Base-by-base conservation (phyloP, 2,797 vertebrate genomes). In the Etheostoma perlongum region DNA sequence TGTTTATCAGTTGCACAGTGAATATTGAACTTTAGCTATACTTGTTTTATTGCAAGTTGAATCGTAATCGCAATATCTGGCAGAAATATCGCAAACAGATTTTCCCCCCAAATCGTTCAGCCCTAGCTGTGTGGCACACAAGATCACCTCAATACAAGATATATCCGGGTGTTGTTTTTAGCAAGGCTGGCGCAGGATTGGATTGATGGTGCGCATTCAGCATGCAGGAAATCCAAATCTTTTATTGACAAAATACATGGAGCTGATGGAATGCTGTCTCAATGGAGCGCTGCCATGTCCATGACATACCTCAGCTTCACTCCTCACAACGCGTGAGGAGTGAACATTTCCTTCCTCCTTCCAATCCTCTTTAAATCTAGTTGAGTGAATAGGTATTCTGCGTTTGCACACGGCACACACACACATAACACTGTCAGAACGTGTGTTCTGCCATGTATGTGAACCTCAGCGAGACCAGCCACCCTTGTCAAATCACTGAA, bases 301-400 rank as follows among this genome's bases (percentile, higher is more conserved):
- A 76, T 91, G 84, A 89, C 81, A 87, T 78, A 88, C 89, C 82
- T 83, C 71, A 4, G 70, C 76, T 59, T 90, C 83, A 72, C 70
- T 48, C 66, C 68, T 71, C 78, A 74, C 74, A 84, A 85, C 77
- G 73, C 10, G 64, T 19, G 78, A 78, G 79, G 74, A 81, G 65
- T 83, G 88, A 91, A 88, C 84, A 83, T 85, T 89, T 89, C 83
- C 86, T 81, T 72, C 75, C 83, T 91, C 82, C 83, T 87, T 86
- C 78, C 85, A 88, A 76, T 78, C 85, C 89, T 89, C 87, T 87
- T 89, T 83, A 84, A 79, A 53, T 89, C 73, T 85, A 88, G 85
- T 73, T 88, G 74, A 88, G 69, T 90, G 86, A 89, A 89, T 85
- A 89, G 89, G 84, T 72, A 85, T 88, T 87, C 88, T 83, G 80